Conservation (phyloP, 2,888 invertebrate genomes). For the Andricus quercusramuli region DNA sequence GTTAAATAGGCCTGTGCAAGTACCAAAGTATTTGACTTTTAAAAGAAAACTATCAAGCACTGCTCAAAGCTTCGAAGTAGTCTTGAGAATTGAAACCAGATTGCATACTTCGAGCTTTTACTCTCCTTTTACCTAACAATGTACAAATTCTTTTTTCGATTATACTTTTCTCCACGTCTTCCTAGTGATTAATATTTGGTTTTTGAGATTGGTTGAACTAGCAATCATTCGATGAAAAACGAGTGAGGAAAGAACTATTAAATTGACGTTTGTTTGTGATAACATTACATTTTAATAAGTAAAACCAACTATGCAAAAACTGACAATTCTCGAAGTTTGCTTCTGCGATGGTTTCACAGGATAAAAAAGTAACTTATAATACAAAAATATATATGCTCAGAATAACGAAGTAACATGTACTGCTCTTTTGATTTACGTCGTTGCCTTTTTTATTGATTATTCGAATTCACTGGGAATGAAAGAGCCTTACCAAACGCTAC, state of each 20-base stretch:
- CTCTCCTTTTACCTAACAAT: background rate
- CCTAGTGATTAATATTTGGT: conserved; percentile 13
- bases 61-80: conserved; percentile 35
- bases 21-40: conserved; percentile 38
- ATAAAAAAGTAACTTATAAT: conserved; percentile 38
- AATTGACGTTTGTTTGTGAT: background rate
- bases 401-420: conserved; percentile 16
- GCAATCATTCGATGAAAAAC: background rate
- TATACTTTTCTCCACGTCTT: conserved; percentile 9
- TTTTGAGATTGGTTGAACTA: background rate
- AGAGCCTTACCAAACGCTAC: conserved; percentile 43
- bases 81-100: conserved; percentile 35
- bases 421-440: conserved; percentile 19
- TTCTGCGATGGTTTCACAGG: conserved; percentile 30
- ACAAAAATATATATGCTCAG: conserved; percentile 33
- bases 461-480: conserved; percentile 31
- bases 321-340: conserved; percentile 15
- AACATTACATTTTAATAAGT: background rate
- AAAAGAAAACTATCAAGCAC: conserved; percentile 5
- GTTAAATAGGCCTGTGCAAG: conserved; percentile 29
- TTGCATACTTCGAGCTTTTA: conserved; percentile 20
- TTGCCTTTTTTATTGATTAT: conserved; percentile 32
- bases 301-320: background rate
- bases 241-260: background rate
- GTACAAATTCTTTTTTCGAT: background rate